A percentile compares a stretch with the other conserved stretches of the same genome.
Evolutionary conservation across 2,888 invertebrate genomes (phyloP).

Genomic region (Cephus pygmeus): DNA sequence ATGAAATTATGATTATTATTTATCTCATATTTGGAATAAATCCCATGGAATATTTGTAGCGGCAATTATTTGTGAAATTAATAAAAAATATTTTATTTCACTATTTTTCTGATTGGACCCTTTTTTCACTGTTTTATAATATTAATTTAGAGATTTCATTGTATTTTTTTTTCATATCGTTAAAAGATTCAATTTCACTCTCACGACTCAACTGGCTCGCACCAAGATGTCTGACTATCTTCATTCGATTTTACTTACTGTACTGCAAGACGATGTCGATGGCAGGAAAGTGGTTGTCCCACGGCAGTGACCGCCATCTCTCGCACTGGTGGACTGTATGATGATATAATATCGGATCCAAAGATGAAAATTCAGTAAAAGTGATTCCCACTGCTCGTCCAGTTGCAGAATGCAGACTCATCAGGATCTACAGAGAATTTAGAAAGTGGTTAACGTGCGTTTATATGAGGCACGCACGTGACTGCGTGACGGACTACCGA

Average conservation of each 20-base stretch:
- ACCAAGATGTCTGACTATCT: neutral
- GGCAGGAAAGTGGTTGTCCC: constrained; percentile 43
- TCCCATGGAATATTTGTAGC: neutral
- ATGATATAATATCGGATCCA: constrained; percentile 61
- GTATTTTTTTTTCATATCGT: neutral
- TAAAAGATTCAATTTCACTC: neutral
- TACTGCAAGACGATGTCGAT: neutral
- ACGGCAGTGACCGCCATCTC: constrained; percentile 63
- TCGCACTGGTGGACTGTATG: constrained; percentile 54
- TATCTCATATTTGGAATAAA: neutral
- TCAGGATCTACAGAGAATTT: constrained; percentile 51
- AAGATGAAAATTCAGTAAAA: constrained; percentile 54
- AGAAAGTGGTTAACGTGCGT: constrained; percentile 51
- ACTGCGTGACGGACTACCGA: constrained; percentile 2
- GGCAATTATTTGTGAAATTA: neutral
- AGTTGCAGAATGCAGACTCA: constrained; percentile 54
- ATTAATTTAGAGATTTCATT: neutral
- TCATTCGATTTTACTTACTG: neutral
- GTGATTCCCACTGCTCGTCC: constrained; percentile 50
- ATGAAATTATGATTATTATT: neutral
- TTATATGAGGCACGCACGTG: neutral
- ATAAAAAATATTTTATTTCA: neutral
- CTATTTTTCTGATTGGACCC: neutral
- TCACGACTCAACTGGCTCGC: neutral
- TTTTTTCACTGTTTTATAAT: neutral